A percentile compares a stretch with the other conserved stretches of the same genome.
phyloP scores from a whole-genome alignment of 2,888 invertebrate species.

The Kryphioiulus occultus region DNA sequence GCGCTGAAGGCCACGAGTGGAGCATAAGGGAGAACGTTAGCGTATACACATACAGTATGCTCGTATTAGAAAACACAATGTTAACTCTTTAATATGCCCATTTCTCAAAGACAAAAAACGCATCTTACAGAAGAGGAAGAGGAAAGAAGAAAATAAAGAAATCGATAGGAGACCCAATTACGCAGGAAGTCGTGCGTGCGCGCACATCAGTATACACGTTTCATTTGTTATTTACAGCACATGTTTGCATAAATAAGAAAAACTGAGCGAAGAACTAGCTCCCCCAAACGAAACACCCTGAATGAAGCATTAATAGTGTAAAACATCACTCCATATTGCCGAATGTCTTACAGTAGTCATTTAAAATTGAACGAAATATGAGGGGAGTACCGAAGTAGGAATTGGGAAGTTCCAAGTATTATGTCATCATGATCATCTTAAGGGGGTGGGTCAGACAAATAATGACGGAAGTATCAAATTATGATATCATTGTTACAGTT shows the following conservation, averaged over 20 bases:
- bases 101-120: constrained; percentile 1
- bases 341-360: no score
- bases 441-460: no score
- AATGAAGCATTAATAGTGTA: neutral
- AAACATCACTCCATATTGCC: no score
- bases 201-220: neutral
- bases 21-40: neutral
- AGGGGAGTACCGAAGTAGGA: no score
- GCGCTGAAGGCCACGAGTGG: neutral
- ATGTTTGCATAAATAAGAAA: constrained; percentile 4
- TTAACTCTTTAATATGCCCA: constrained; percentile 26
- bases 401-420: no score
- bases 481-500: no score
- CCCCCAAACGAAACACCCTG: neutral
- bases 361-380: no score
- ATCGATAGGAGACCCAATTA: constrained; percentile 20
- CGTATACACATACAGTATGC: neutral
- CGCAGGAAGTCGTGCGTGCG: neutral
- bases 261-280: neutral
- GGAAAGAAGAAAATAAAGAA: neutral
- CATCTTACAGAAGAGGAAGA: neutral
- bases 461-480: no score
- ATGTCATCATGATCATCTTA: no score
- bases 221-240: constrained; percentile 31
- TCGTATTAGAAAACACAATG: constrained; percentile 26